phyloP scores from a whole-genome alignment of 2,797 vertebrate genomes.

The Rhabdophis nuchalis region DNA sequence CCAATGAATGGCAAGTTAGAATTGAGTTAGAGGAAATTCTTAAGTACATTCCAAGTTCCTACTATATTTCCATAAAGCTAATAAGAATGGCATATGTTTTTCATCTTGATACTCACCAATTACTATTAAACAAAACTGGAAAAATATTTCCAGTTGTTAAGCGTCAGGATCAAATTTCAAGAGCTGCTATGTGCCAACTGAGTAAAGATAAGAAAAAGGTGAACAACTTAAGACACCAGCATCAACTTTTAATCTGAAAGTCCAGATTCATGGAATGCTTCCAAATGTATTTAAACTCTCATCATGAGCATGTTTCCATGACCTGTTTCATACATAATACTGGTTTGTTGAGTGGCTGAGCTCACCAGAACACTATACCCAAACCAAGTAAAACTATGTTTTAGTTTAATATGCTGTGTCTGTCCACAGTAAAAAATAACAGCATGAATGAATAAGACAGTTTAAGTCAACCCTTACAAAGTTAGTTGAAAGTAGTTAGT shows the following conservation, averaged over 20 bases:
- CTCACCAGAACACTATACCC: neutral
- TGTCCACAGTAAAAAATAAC: neutral
- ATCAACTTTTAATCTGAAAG: neutral
- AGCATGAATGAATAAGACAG: neutral
- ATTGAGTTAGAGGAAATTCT: neutral
- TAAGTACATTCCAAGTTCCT: neutral
- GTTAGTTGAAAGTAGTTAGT: neutral
- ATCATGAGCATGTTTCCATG: neutral
- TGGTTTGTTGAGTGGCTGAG: neutral
- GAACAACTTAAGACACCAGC: neutral
- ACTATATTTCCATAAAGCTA: neutral
- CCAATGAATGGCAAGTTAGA: neutral
- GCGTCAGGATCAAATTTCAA: conserved; percentile 1
- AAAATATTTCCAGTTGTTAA: conserved; percentile 7
- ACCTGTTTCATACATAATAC: neutral
- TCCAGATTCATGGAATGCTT: neutral
- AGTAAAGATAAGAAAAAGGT: neutral
- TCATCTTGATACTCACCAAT: neutral
- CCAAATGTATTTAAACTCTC: neutral
- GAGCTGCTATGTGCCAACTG: neutral
- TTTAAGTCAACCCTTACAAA: neutral
- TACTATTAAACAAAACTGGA: neutral
- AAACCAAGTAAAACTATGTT: neutral
- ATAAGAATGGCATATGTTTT: neutral
- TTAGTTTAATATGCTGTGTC: neutral